These are phyloP conservation scores for Procambarus clarkii DNA, from an alignment of 1,140 invertebrate genomes.

Conservation along the genomic window DNA sequence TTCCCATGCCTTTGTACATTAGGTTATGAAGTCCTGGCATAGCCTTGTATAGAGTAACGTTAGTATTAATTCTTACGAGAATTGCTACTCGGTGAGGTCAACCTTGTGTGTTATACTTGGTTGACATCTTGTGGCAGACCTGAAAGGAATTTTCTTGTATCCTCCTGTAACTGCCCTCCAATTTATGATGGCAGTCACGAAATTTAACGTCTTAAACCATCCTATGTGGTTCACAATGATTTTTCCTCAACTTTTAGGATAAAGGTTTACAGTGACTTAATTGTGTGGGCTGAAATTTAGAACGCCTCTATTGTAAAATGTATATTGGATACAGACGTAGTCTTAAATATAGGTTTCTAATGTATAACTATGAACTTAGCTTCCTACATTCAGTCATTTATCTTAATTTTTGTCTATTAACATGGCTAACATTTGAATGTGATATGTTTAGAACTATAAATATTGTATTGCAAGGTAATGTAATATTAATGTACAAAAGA, in stretches of 20 bases:
- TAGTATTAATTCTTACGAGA: not conserved
- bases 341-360: not conserved
- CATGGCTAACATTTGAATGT: not conserved
- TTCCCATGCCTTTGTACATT: not conserved
- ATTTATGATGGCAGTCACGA: not conserved
- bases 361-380: not conserved
- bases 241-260: not conserved
- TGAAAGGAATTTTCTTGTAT: not conserved
- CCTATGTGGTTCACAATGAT: not conserved
- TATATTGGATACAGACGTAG: not conserved
- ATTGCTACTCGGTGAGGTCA: not conserved
- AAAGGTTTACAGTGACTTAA: not conserved
- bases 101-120: not conserved
- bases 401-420: not conserved
- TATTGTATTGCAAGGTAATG: conserved; percentile 1
- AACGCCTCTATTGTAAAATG: not conserved
- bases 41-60: not conserved
- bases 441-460: not conserved
- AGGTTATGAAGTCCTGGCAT: not conserved
- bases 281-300: not conserved
- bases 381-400: not conserved
- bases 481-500: not conserved
- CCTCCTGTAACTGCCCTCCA: not conserved
- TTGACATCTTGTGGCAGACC: not conserved
- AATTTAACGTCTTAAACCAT: not conserved